Evolutionary conservation across 1,140 invertebrate genomes (phyloP).

Genomic region (Cotesia glomerata): DNA sequence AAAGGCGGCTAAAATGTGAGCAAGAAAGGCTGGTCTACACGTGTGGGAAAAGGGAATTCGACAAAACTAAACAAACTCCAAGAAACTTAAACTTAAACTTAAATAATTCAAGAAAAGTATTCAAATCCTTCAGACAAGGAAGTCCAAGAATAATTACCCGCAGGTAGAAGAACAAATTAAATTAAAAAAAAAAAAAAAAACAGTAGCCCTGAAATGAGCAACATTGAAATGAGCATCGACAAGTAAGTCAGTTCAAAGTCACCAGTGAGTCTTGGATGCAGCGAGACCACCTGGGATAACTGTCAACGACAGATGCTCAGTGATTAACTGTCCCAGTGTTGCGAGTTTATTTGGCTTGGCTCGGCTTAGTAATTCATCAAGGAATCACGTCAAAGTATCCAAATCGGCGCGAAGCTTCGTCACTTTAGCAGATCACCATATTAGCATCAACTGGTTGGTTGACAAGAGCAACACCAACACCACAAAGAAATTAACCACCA

Average conservation of each 20-base stretch:
- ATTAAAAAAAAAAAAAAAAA: too few relatives aligned
- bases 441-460: slow-evolving; percentile 22
- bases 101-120: too few relatives aligned
- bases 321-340: background rate
- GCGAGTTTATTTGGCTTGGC: too few relatives aligned
- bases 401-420: background rate
- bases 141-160: too few relatives aligned
- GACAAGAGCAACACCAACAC: slow-evolving; percentile 4
- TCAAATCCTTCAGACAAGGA: too few relatives aligned
- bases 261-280: background rate
- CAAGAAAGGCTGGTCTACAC: slow-evolving; percentile 45
- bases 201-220: background rate
- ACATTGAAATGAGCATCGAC: background rate
- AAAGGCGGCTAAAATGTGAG: slow-evolving; percentile 47
- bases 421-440: slow-evolving; percentile 12
- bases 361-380: slow-evolving; percentile 14
- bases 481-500: slow-evolving; percentile 4
- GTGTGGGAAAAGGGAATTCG: slow-evolving; percentile 53
- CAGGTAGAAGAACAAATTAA: too few relatives aligned
- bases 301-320: slow-evolving; percentile 6
- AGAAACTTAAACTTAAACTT: too few relatives aligned
- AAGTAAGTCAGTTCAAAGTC: slow-evolving; percentile 1
- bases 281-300: background rate
- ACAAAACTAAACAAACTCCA: too few relatives aligned
- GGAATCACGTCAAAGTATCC: background rate